Base-by-base conservation (phyloP, 1,140 invertebrate species). In the Calliphora vicina region DNA sequence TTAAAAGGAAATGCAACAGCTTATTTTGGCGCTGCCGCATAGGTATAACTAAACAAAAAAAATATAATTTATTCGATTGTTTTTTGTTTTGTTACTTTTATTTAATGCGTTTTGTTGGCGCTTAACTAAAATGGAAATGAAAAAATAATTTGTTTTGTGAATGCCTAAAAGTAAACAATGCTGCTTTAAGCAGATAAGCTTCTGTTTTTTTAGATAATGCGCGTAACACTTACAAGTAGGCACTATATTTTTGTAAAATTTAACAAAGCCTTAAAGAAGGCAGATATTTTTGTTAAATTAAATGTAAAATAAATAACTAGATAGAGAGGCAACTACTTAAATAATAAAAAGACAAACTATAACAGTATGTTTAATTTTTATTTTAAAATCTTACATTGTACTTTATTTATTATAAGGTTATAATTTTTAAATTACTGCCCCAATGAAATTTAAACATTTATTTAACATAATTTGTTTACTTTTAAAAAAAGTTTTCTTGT, bases 1-100 rank as follows among this genome's bases (percentile, higher is more conserved):
- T 67, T 67, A 67, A 67, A 67, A 67, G n/a, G 61, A 67, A 67
- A 67, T 67, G 61, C 61, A 67, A 67, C 61, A 67, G 61, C 61
- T 67, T 67, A 67, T 67, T 67, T 12, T 67, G 4, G 1, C 9
- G 61, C 20, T 67, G 61, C 20, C 25, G 61, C 20, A n/a, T 15
- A n/a, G n/a, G 50, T n/a, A n/a, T n/a, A 67, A 25, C 6, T 6
- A 23, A 67, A 67, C 2, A 67, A 67, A 9, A 50, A 50, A 17
- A 50, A 0, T 50, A 1, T 67, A 67, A 67, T 57, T 57, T 17
- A 17, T 57, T 57, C 23, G 8, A 5, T 67, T 23, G n/a, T 67
- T 67, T 1, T 50, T 45, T 6, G 4, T 45, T 45, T 45, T 29
- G 29, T 29, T 29, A n/a, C n/a, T n/a, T n/a, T n/a, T n/a, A n/a